Conservation (phyloP, 2,888 invertebrate genomes). For the Sphaerophoria taeniata region DNA sequence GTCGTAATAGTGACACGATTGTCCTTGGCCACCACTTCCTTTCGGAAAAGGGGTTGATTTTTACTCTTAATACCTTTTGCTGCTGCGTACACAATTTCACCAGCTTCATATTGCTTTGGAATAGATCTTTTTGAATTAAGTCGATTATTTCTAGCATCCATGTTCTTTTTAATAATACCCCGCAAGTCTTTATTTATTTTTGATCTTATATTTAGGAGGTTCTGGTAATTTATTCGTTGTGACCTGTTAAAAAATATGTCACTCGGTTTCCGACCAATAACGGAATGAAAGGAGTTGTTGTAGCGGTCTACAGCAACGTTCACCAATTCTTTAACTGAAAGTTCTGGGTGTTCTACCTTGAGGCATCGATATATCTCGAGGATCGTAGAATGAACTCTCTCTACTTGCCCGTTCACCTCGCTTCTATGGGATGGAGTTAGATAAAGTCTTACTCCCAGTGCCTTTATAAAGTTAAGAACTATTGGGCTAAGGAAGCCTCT, state of each 20-base stretch:
- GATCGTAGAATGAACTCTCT: constrained; percentile 66
- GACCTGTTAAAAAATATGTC: constrained; percentile 69
- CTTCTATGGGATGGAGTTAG: constrained; percentile 60
- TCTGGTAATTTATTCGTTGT: constrained; percentile 11
- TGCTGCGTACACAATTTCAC: not conserved
- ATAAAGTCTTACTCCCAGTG: constrained; percentile 20
- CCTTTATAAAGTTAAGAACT: constrained; percentile 18
- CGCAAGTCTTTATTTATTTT: constrained; percentile 17
- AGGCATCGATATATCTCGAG: constrained; percentile 64
- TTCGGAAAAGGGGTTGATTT: constrained; percentile 27
- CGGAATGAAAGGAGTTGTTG: constrained; percentile 71
- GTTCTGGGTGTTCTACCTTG: constrained; percentile 38
- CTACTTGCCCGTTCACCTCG: constrained; percentile 71
- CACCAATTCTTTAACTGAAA: constrained; percentile 35
- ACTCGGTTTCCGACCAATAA: constrained; percentile 54
- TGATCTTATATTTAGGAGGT: constrained; percentile 1
- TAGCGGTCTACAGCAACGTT: constrained; percentile 66
- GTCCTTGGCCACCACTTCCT: constrained; percentile 23
- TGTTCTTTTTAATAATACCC: not conserved
- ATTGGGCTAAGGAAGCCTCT: constrained; percentile 30
- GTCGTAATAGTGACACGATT: constrained; percentile 28
- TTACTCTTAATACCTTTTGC: constrained; percentile 24
- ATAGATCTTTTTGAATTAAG: not conserved
- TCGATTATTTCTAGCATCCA: not conserved
- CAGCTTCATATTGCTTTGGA: constrained; percentile 2